A percentile compares a stretch with the other conserved stretches of the same genome.
These are phyloP conservation scores for Xestia xanthographa DNA, from an alignment of 2,888 invertebrate genomes.

Conservation along the genomic window DNA sequence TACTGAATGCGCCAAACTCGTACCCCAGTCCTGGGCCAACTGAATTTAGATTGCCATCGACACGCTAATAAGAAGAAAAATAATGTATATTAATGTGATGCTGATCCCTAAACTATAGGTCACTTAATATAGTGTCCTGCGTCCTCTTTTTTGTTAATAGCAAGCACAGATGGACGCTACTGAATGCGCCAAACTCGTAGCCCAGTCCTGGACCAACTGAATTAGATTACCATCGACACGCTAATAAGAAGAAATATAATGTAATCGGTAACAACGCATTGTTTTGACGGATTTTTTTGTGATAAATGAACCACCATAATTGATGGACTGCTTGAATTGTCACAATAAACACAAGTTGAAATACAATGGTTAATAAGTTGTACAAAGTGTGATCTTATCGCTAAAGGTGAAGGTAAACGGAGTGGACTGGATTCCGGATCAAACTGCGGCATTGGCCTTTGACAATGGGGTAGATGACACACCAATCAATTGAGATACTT, in stretches of 20 bases:
- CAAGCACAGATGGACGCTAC: no score
- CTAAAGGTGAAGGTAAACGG: not conserved
- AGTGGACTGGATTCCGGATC: not conserved
- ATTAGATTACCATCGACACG: no score
- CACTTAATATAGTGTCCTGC: no score
- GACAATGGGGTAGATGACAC: not conserved
- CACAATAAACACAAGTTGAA: not conserved
- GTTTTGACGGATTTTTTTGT: not conserved
- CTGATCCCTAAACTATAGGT: no score
- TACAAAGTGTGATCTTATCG: not conserved
- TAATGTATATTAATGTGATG: no score
- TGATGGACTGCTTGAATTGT: not conserved
- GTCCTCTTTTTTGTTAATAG: no score
- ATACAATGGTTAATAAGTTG: conserved; percentile 10
- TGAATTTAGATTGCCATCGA: not conserved
- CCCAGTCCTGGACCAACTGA: no score
- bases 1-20: not conserved
- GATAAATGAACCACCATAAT: not conserved
- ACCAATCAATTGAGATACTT: no score
- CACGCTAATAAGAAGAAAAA: not conserved
- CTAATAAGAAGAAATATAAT: no score
- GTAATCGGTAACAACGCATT: not conserved
- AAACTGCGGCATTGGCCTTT: not conserved
- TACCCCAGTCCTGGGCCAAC: not conserved
- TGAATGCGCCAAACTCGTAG: no score